phyloP scores from a whole-genome alignment of 2,888 invertebrate species.

The Acanthococcus lagerstroemiae region DNA sequence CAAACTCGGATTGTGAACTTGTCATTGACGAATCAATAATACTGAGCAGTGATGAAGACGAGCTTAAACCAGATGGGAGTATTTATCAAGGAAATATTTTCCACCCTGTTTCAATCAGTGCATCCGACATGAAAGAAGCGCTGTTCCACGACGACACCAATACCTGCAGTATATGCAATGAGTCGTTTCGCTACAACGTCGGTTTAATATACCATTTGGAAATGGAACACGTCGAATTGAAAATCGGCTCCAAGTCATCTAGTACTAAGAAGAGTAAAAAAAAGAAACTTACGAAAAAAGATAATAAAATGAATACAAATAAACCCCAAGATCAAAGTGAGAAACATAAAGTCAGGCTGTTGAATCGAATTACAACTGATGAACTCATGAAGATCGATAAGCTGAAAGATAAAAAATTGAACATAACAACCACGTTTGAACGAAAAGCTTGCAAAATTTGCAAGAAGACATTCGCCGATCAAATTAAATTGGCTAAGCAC shows the following conservation, averaged over 20 bases:
- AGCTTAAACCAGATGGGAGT: not conserved
- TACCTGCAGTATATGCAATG: constrained; percentile 15
- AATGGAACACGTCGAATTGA: constrained; percentile 7
- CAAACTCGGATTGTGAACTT: constrained; percentile 7
- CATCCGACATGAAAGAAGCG: constrained; percentile 19
- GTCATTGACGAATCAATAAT: constrained; percentile 10
- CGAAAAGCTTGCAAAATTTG: constrained; percentile 12
- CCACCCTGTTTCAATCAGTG: constrained; percentile 15
- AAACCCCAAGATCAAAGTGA: too few species aligned
- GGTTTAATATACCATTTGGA: constrained; percentile 20
- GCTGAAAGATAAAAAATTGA: not conserved
- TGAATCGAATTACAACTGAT: not conserved
- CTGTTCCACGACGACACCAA: constrained; percentile 16
- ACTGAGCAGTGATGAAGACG: constrained; percentile 7
- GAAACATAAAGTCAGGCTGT: too few species aligned
- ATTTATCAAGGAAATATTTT: not conserved
- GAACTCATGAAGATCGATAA: not conserved
- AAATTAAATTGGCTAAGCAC: constrained; percentile 15
- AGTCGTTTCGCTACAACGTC: constrained; percentile 22
- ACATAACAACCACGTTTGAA: not conserved
- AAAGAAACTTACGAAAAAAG: not conserved
- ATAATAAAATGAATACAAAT: not conserved
- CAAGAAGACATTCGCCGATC: constrained; percentile 13
- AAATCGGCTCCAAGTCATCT: not conserved
- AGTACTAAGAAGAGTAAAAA: not conserved